Percentiles rank a stretch among this genome's conserved stretches.
Evolutionary conservation across 2,113 vertebrate genomes (phyloP).

Genomic region (Asarcornis scutulata): DNA sequence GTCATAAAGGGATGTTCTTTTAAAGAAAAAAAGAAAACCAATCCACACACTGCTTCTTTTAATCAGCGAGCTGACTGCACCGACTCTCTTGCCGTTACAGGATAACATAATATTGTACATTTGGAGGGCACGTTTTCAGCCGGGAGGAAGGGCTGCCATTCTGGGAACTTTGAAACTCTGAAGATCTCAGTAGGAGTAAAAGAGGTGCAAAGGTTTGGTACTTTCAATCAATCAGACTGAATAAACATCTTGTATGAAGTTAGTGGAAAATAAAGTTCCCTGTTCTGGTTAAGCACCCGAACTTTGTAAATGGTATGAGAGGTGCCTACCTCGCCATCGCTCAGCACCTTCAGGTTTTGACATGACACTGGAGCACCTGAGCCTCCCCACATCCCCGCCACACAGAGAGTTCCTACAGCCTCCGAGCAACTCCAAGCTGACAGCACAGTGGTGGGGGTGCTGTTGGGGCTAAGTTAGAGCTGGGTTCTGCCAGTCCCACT

Average conservation of each 20-base stretch:
- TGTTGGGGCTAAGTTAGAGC: not conserved
- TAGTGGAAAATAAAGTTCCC: not conserved
- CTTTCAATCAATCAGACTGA: not conserved
- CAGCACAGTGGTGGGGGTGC: fast-evolving
- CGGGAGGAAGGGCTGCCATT: not conserved
- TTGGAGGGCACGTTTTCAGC: not conserved
- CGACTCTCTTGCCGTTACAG: not conserved
- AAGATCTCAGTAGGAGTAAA: not conserved
- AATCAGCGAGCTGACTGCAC: not conserved
- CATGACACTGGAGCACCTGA: not conserved
- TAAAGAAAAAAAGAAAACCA: not conserved
- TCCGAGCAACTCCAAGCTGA: fast-evolving
- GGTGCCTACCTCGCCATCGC: not conserved
- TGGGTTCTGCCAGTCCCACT: not conserved
- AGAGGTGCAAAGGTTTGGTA: not conserved
- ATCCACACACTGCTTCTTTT: not conserved
- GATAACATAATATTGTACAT: not conserved
- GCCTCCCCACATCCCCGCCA: not conserved
- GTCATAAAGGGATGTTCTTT: not conserved
- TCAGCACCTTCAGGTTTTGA: not conserved
- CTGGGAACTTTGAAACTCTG: not conserved
- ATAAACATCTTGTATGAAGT: not conserved
- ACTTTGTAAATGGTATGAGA: not conserved
- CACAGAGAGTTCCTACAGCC: not conserved
- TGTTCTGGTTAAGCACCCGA: not conserved